These are phyloP conservation scores for Palythoa heliodiscus DNA, from an alignment of 92 coral and sea anemone genomes.

Conservation along the genomic window DNA sequence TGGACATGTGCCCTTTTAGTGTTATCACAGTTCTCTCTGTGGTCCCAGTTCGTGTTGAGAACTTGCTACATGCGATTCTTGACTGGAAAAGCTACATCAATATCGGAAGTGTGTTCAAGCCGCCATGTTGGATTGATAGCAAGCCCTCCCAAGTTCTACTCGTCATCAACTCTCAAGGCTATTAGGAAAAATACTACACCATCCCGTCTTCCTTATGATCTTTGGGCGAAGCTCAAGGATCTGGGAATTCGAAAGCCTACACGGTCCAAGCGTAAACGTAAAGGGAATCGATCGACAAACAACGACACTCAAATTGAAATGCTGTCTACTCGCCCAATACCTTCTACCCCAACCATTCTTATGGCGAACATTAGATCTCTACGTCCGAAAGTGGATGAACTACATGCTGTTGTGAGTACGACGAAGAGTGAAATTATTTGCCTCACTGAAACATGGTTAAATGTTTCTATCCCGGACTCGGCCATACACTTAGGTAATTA, in stretches of 20 bases:
- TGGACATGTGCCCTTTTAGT: neutral
- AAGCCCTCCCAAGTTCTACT: slow-evolving; percentile 9
- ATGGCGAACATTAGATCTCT: slow-evolving; percentile 41
- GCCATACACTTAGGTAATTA: slow-evolving; percentile 14
- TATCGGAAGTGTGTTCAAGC: slow-evolving; percentile 14
- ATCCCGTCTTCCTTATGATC: slow-evolving; percentile 29
- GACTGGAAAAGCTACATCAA: slow-evolving; percentile 3
- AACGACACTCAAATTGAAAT: neutral
- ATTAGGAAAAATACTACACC: slow-evolving; percentile 13
- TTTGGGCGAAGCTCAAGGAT: slow-evolving; percentile 27
- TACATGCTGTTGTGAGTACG: slow-evolving; percentile 18
- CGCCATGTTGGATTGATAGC: slow-evolving; percentile 33
- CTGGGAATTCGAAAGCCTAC: slow-evolving; percentile 36
- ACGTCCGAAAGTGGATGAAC: slow-evolving; percentile 33
- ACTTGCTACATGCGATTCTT: neutral
- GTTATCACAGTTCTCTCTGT: neutral
- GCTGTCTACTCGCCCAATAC: neutral
- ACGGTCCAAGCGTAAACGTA: slow-evolving; percentile 14
- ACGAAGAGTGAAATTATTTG: slow-evolving; percentile 29
- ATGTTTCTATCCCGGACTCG: slow-evolving; percentile 18
- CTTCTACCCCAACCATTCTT: slow-evolving; percentile 13
- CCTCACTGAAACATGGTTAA: slow-evolving; percentile 16
- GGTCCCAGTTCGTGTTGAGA: slow-evolving; percentile 8
- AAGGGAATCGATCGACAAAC: slow-evolving; percentile 10
- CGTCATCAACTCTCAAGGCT: slow-evolving; percentile 26